Conservation (phyloP, 2,113 vertebrate species). For the Sinocyclocheilus rhinocerous region DNA sequence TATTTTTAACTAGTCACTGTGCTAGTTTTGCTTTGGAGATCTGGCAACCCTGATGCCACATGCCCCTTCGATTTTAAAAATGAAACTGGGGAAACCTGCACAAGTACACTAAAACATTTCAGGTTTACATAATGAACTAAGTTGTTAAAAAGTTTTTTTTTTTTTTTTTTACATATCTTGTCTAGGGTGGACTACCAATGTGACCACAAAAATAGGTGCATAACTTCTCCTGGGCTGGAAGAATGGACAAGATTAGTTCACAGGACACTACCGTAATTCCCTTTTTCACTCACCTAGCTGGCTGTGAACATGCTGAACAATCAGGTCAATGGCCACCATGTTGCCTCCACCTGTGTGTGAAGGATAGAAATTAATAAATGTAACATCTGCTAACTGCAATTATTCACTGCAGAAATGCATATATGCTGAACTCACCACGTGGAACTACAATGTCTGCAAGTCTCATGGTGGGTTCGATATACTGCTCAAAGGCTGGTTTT, state of each 20-base stretch:
- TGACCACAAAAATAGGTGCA: not conserved
- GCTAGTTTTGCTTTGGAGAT: too few relatives aligned
- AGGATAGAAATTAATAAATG: not conserved
- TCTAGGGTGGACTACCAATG: not conserved
- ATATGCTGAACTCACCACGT: slow-evolving; percentile 77
- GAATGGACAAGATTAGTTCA: not conserved
- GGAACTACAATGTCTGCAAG: slow-evolving; percentile 96
- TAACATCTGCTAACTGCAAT: not conserved
- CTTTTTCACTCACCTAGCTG: slow-evolving; percentile 81
- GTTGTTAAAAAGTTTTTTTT: not conserved
- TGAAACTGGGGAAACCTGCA: too few relatives aligned
- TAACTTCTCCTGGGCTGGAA: not conserved
- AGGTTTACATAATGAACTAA: not conserved
- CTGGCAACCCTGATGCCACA: too few relatives aligned
- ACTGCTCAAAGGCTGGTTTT: slow-evolving; percentile 95
- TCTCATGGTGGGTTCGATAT: slow-evolving; percentile 96
- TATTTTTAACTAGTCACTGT: too few relatives aligned
- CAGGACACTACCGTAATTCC: not conserved
- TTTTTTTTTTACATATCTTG: too few relatives aligned
- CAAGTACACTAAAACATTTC: not conserved
- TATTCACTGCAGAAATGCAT: not conserved
- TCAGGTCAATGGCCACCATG: slow-evolving; percentile 93
- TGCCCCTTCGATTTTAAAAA: not conserved
- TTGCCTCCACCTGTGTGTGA: slow-evolving; percentile 87
- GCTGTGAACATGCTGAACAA: slow-evolving; percentile 96